These are phyloP conservation scores for Sander vitreus DNA, from an alignment of 2,113 vertebrate genomes.

Conservation along the genomic window DNA sequence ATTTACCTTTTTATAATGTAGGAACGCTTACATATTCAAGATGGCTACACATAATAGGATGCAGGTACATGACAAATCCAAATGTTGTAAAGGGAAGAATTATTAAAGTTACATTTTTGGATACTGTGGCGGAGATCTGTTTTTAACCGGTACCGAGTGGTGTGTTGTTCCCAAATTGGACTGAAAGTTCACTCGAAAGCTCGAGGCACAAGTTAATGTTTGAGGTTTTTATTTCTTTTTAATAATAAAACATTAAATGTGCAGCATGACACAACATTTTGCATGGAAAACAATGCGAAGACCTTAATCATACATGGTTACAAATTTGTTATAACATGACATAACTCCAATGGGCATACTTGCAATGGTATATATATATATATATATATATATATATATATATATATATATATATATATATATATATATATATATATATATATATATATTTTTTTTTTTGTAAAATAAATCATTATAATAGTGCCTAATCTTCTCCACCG, in stretches of 20 bases:
- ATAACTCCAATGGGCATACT: slow-evolving; percentile 82
- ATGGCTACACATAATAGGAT: slow-evolving; percentile 63
- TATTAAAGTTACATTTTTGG: slow-evolving; percentile 24
- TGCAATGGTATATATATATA: slow-evolving; percentile 81
- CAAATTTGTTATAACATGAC: slow-evolving; percentile 82
- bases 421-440: slow-evolving; percentile 58
- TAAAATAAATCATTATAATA: slow-evolving; percentile 79
- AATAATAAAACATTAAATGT: slow-evolving; percentile 84
- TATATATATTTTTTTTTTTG: slow-evolving; percentile 45
- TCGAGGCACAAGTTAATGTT: slow-evolving; percentile 63
- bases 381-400: slow-evolving; percentile 60
- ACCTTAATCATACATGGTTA: slow-evolving; percentile 82
- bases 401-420: slow-evolving; percentile 72
- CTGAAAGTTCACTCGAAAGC: slow-evolving; percentile 43
- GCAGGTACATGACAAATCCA: slow-evolving; percentile 64
- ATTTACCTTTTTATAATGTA: slow-evolving; percentile 51
- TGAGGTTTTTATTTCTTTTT: slow-evolving; percentile 79
- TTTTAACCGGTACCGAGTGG: slow-evolving; percentile 16
- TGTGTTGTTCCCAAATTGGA: slow-evolving; percentile 36
- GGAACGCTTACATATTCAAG: slow-evolving; percentile 66
- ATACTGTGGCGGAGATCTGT: slow-evolving; percentile 7
- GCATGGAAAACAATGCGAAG: slow-evolving; percentile 83
- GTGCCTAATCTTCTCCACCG: slow-evolving; percentile 64
- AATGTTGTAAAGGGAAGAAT: slow-evolving; percentile 52
- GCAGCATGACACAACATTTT: slow-evolving; percentile 81